Base-by-base conservation (phyloP, 2,113 vertebrate genomes). In the Lipophrys pholis region DNA sequence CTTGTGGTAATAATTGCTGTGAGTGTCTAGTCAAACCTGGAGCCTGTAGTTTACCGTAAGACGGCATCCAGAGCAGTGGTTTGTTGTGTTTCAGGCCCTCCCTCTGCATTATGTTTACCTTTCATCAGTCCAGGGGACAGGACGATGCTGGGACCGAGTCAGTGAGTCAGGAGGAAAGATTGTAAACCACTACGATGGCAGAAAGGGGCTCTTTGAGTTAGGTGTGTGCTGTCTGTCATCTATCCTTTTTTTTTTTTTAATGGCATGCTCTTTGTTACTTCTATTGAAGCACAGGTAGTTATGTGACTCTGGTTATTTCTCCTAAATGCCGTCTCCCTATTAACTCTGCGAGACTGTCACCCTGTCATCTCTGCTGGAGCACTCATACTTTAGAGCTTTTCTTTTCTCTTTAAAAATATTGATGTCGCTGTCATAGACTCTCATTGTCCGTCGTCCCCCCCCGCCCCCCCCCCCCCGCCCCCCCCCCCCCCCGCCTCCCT, bases 341-440 rank as follows among this genome's bases (percentile, higher is more conserved):
- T 51, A 41, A 52, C 17, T 54, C 39, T 53, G 58, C 21, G 16
- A 40, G 42, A 14, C 80, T 56, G 72, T 73, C 78, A 40, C 86
- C 82, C 84, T 90, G 82, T 90, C 79, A 89, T 89, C 84, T 87
- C 63, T n/a, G 51, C 52, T 6, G 2, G n/a, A 41, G 63, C 69
- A 80, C 79, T 17, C 82, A 55, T 71, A 88, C 79, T 88, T 88
- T 81, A 82, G 63, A 87, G 86, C 80, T 87, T 88, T 85, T 81
- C 68, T 74, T 74, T 81, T 82, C 61, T 66, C 16, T 75, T 9
- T 42, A 75, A 76, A 30, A 78, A 78, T 58, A 78, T 60, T 6
- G 52, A 30, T 56, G 58, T 49, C 14, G 10, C 45, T 62, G 41
- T 58, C 52, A 8, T 14, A 21, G 21, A 60, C 56, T 59, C 21